Percentiles rank a stretch among this genome's conserved stretches.
Conservation (phyloP, 2,113 vertebrate species). For the Probosciger aterrimus region DNA sequence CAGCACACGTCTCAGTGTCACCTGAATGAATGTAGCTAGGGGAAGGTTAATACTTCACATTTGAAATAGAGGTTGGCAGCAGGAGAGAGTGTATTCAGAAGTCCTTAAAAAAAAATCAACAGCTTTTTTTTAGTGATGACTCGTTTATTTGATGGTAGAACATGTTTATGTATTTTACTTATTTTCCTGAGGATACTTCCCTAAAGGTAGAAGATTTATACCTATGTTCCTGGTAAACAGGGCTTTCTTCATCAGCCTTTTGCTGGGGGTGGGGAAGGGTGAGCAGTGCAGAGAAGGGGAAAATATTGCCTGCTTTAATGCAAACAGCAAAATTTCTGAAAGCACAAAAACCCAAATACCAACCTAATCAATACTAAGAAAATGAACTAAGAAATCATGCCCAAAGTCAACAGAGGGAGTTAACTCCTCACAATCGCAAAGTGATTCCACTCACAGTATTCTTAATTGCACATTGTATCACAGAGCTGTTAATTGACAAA, state of each 20-base stretch:
- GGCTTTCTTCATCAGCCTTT: neutral
- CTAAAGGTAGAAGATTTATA: neutral
- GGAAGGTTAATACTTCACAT: neutral
- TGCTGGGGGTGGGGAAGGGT: neutral
- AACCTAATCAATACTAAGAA: conserved; percentile 1
- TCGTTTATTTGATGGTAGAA: neutral
- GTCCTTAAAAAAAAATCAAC: neutral
- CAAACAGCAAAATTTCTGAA: conserved; percentile 24
- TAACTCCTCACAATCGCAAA: neutral
- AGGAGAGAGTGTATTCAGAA: neutral
- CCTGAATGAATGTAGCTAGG: neutral
- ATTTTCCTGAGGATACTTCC: conserved; percentile 20
- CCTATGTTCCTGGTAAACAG: neutral
- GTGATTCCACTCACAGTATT: neutral
- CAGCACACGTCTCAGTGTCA: neutral
- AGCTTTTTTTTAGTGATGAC: neutral
- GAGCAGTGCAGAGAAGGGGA: rapidly evolving
- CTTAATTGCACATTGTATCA: neutral
- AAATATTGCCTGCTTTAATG: neutral
- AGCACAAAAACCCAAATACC: neutral
- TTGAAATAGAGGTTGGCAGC: neutral
- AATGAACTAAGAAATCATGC: conserved; percentile 11
- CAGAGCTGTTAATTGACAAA: neutral
- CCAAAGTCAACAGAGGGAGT: neutral
- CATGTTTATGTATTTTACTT: neutral